Base-by-base conservation (phyloP, 2,888 invertebrate species). In the Drosophila anomalata region DNA sequence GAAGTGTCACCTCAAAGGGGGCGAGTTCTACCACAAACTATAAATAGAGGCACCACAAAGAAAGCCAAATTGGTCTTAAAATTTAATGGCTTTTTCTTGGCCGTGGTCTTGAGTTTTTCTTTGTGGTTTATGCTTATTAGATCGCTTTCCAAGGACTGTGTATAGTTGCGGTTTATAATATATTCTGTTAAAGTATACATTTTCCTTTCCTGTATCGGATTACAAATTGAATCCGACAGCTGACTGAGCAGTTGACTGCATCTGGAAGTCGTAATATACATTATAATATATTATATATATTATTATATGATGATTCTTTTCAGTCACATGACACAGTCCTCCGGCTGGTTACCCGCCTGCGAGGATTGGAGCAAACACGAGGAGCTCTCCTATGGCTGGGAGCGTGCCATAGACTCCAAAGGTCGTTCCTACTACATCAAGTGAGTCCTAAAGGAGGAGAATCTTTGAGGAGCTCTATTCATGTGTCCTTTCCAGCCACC, bases 321-420 rank as follows among this genome's bases (percentile, higher is more conserved):
- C 93, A 97, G 97, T 91, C 97, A 97, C 92, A 94, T 95, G 89
- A 96, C 96, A 22, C 94, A 96, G 85, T 95, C 96, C 0, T 95
- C 97, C 1, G 95, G 96, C 84, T 98, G 97, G 97, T 92, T 97
- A 77, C 98, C 98, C 0, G 97, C 97, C 3, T 95, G 95, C 24
- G 97, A 97, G 90, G 95, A 95, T 88, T 98, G 97, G 97, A 92
- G 75, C 91, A 92, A 90, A 89, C 90, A 90, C 77, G 93, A 94
- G 62, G 94, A 95, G 50, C 93, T 97, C 63, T 97, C 97, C 0
- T 97, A 96, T 89, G 98, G 97, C 12, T 98, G 97, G 97, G 98
- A 98, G 91, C 94, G 96, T 89, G 97, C 97, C 24, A 92, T 96
- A 73, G 97, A 98, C 92, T 94, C 94, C 88, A 95, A 95, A 74